Percentiles rank a stretch among this genome's conserved stretches.
phyloP scores from a whole-genome alignment of 2,797 vertebrate species.

The Odontamblyopus lacepedii region DNA sequence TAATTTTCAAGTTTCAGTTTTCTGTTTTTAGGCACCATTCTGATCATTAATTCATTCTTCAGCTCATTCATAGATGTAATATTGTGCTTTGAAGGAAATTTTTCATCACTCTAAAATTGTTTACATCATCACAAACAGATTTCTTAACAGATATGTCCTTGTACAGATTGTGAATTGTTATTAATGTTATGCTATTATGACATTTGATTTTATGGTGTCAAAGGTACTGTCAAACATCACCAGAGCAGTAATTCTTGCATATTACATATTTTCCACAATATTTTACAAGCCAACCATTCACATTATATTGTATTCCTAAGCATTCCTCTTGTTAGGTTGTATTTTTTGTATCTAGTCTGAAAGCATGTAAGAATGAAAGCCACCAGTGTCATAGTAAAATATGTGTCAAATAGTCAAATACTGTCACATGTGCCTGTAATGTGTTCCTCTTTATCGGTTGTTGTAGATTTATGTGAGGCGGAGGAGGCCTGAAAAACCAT shows the following conservation, averaged over 20 bases:
- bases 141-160: too few species aligned
- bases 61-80: not conserved
- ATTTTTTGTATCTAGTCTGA: not conserved
- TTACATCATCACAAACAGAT: too few species aligned
- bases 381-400: not conserved
- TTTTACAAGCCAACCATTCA: not conserved
- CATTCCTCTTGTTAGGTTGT: not conserved
- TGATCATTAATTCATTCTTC: not conserved
- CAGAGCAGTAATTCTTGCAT: not conserved
- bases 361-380: not conserved
- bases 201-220: too few species aligned
- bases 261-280: not conserved
- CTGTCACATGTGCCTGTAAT: not conserved
- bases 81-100: not conserved
- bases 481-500: slow-evolving; percentile 92
- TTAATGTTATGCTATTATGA: not conserved
- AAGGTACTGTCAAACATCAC: too few species aligned
- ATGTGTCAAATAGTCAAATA: not conserved
- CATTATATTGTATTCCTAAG: not conserved
- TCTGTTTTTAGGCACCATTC: not conserved
- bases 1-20: not conserved
- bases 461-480: slow-evolving; percentile 88
- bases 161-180: not conserved
- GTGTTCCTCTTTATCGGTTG: slow-evolving; percentile 8
- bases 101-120: not conserved